phyloP scores from a whole-genome alignment of 2,113 vertebrate species.

The Dendrocopos noguchii region DNA sequence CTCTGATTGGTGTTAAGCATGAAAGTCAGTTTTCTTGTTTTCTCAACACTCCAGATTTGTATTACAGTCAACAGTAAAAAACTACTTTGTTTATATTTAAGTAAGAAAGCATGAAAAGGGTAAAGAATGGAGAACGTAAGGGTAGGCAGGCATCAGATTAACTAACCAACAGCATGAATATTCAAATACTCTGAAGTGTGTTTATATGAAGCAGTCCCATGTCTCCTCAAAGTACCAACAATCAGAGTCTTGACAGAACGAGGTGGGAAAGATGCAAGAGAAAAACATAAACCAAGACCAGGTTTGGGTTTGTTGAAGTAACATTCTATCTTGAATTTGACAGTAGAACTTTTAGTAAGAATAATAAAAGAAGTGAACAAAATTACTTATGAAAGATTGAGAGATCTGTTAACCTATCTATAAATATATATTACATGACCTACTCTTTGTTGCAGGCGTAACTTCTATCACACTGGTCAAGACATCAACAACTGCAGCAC shows the following conservation, averaged over 20 bases:
- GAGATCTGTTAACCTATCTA: not conserved
- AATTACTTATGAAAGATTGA: not conserved
- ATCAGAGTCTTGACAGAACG: not conserved
- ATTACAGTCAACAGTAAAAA: not conserved
- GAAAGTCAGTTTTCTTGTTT: not conserved
- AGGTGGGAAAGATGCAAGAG: not conserved
- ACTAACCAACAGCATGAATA: not conserved
- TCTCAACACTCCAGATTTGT: not conserved
- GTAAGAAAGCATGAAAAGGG: not conserved
- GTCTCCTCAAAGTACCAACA: not conserved
- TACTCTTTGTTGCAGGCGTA: constrained; percentile 84
- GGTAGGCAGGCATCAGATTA: not conserved
- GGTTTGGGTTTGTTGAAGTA: not conserved
- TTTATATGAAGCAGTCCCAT: not conserved
- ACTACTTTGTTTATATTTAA: not conserved
- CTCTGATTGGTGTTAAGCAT: not conserved
- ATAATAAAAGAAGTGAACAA: not conserved
- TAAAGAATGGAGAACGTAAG: not conserved
- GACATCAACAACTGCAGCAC: constrained; percentile 98
- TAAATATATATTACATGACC: not conserved
- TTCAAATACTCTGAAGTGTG: not conserved
- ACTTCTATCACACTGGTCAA: constrained; percentile 96
- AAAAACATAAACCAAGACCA: not conserved
- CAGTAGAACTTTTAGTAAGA: not conserved
- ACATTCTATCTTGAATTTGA: not conserved